phyloP scores from a whole-genome alignment of 2,888 invertebrate species.

The Macrophya alboannulata region DNA sequence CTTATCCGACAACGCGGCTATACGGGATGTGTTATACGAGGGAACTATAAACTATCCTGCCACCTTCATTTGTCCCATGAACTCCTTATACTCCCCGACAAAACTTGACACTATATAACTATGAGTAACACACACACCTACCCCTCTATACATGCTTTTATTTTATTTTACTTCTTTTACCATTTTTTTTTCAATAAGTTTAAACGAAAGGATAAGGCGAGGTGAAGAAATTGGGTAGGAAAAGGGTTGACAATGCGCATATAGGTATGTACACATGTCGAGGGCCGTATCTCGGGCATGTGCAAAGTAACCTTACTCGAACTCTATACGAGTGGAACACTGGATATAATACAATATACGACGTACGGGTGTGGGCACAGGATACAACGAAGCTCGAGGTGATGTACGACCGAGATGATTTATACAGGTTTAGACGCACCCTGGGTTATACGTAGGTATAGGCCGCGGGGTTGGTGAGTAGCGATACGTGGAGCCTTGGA shows the following conservation, averaged over 20 bases:
- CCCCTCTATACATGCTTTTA: neutral
- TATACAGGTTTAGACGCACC: slow-evolving; percentile 33
- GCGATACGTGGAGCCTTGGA: neutral
- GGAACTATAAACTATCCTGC: slow-evolving; percentile 35
- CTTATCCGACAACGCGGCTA: slow-evolving; percentile 16
- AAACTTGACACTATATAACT: neutral
- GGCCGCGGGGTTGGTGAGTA: neutral
- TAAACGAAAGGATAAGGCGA: neutral
- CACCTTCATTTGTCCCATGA: slow-evolving; percentile 39
- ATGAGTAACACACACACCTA: neutral
- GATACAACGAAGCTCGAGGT: slow-evolving; percentile 38
- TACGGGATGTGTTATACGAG: neutral
- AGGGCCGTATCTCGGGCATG: neutral
- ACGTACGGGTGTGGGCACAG: neutral
- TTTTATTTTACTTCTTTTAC: too few relatives aligned
- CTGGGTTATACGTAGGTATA: neutral
- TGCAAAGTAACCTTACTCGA: slow-evolving; percentile 30
- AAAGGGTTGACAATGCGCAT: neutral
- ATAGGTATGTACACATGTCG: neutral
- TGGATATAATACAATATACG: slow-evolving; percentile 38
- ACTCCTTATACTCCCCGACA: neutral
- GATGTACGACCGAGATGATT: slow-evolving; percentile 17
- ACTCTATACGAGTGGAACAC: slow-evolving; percentile 1
- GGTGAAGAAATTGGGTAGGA: neutral
- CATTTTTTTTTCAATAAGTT: neutral